These are phyloP conservation scores for Littorina saxatilis DNA, from an alignment of 1,140 invertebrate genomes.

Conservation along the genomic window DNA sequence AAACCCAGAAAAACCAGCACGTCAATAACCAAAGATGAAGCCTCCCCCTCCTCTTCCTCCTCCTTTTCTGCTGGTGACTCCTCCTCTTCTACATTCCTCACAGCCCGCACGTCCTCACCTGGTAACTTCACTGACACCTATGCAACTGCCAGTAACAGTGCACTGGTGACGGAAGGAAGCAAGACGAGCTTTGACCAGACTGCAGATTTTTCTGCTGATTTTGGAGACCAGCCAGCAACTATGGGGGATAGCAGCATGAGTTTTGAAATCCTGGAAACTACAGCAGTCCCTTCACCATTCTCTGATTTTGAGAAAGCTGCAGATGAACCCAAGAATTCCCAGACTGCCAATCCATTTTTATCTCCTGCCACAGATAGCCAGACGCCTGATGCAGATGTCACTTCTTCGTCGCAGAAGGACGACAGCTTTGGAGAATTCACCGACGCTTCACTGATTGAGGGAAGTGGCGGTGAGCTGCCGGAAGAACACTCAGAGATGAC, in stretches of 20 bases:
- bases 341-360: neutral
- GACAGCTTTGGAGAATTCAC: constrained; percentile 24
- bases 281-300: constrained; percentile 2
- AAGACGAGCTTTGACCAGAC: neutral
- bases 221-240: neutral
- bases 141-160: constrained; percentile 23
- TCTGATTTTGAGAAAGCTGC: neutral
- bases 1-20: constrained; percentile 29
- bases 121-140: constrained; percentile 20
- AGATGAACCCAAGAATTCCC: neutral
- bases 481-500: neutral
- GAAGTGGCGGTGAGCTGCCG: neutral
- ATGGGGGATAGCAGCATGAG: neutral
- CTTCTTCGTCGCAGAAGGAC: neutral
- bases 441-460: neutral
- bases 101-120: constrained; percentile 15
- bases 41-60: constrained; percentile 10
- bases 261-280: neutral
- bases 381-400: neutral
- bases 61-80: neutral
- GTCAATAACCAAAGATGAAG: constrained; percentile 19
- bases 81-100: constrained; percentile 18
- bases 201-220: neutral
- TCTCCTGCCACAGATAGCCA: neutral
- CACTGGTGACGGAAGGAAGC: neutral